A percentile compares a stretch with the other conserved stretches of the same genome.
phyloP scores from a whole-genome alignment of 1,140 invertebrate species.

The Heliothis subflexa region DNA sequence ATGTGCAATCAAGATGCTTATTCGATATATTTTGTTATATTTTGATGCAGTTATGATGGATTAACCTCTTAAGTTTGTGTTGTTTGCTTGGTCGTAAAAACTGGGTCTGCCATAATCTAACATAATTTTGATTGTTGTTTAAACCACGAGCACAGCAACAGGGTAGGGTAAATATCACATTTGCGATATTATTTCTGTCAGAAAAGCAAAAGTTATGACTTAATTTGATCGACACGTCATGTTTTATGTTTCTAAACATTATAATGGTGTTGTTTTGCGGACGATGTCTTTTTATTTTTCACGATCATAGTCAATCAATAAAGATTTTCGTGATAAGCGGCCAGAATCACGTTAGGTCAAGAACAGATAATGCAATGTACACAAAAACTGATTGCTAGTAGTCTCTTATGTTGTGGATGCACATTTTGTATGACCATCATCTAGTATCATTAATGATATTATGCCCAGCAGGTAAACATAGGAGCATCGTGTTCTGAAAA shows the following conservation, averaged over 20 bases:
- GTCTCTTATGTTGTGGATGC: background rate
- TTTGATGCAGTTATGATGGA: conserved; percentile 33
- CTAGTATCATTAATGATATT: conserved; percentile 12
- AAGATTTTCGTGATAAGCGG: conserved; percentile 42
- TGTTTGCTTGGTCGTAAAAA: conserved; percentile 70
- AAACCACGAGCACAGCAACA: conserved; percentile 59
- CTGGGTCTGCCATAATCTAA: conserved; percentile 58
- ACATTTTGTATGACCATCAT: conserved; percentile 10
- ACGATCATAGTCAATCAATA: conserved; percentile 53
- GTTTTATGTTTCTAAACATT: conserved; percentile 38
- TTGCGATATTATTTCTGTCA: conserved; percentile 21
- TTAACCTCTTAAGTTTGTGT: conserved; percentile 70
- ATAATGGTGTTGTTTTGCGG: conserved; percentile 41
- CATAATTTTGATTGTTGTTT: conserved; percentile 57
- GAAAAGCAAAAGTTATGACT: conserved; percentile 21
- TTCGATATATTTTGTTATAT: conserved; percentile 47
- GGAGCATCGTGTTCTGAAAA: background rate
- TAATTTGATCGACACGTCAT: conserved; percentile 32
- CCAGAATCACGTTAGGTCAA: conserved; percentile 29
- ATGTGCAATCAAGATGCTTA: conserved; percentile 44
- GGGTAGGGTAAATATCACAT: conserved; percentile 44
- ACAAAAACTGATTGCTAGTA: conserved; percentile 20
- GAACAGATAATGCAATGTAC: background rate
- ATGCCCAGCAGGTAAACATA: background rate
- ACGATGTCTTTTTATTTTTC: conserved; percentile 38